Percentiles rank a stretch among this genome's conserved stretches.
phyloP scores from a whole-genome alignment of 2,888 invertebrate genomes.

The Nephrotoma guestfalica region DNA sequence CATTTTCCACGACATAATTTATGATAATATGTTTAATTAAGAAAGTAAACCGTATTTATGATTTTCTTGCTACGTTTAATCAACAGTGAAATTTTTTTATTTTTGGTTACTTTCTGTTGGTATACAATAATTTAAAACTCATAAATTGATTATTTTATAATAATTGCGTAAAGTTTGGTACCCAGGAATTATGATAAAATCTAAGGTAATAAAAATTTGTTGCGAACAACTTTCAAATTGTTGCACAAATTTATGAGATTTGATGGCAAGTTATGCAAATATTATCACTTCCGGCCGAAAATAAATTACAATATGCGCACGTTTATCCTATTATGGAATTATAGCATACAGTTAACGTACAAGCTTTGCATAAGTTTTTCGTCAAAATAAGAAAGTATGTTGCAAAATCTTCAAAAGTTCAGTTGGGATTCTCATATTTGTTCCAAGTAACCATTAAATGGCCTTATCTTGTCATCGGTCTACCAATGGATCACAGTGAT shows the following conservation, averaged over 20 bases:
- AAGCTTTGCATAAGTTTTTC: too few species aligned
- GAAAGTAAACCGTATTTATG: background rate
- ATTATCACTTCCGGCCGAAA: background rate
- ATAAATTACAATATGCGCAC: background rate
- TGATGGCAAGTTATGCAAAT: background rate
- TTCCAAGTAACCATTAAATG: too few species aligned
- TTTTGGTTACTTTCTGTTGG: background rate
- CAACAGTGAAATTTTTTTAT: background rate
- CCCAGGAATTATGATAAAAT: background rate
- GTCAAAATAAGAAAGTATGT: too few species aligned
- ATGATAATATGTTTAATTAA: background rate
- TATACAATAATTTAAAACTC: background rate
- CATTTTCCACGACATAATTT: background rate
- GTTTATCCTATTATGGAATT: background rate
- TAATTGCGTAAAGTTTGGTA: background rate
- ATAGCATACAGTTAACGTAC: too few species aligned
- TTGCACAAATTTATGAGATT: background rate
- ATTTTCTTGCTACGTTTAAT: background rate
- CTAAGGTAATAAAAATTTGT: background rate
- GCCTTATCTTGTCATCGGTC: too few species aligned
- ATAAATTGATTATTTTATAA: background rate
- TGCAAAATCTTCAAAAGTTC: too few species aligned
- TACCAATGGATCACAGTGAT: too few species aligned
- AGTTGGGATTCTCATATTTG: too few species aligned
- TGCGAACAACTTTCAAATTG: background rate